These are phyloP conservation scores for Spinus olivaceus DNA, from an alignment of 2,797 vertebrate genomes.

Conservation along the genomic window DNA sequence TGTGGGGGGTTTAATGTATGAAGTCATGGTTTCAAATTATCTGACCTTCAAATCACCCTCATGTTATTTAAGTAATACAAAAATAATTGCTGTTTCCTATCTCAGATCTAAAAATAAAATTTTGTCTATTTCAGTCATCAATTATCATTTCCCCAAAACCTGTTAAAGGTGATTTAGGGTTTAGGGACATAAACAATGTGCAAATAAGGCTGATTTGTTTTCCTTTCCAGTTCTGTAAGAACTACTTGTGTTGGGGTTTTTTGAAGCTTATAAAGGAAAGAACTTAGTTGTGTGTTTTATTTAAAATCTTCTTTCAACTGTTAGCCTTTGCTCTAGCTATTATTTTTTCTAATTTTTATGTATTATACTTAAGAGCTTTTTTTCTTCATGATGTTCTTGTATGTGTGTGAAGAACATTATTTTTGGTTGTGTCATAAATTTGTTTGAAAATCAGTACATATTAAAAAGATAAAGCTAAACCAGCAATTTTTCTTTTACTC, in stretches of 20 bases:
- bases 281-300: neutral
- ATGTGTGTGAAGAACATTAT: neutral
- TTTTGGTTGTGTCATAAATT: neutral
- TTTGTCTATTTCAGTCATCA: neutral
- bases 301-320: neutral
- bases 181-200: neutral
- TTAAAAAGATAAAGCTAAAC: neutral
- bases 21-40: neutral
- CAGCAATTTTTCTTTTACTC: neutral
- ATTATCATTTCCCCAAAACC: neutral
- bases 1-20: neutral
- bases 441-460: neutral
- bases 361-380: neutral
- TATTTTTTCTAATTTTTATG: neutral
- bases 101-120: neutral
- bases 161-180: neutral
- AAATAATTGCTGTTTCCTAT: neutral
- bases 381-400: neutral
- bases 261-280: neutral
- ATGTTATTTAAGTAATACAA: neutral
- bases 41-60: neutral
- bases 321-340: neutral
- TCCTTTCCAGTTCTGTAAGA: neutral
- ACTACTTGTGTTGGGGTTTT: neutral
- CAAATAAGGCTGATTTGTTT: neutral